Evolutionary conservation across 1,140 invertebrate genomes (phyloP), one percentile per base, ranked within the genome.

Genomic region (Drosophila gunungcola): DNA sequence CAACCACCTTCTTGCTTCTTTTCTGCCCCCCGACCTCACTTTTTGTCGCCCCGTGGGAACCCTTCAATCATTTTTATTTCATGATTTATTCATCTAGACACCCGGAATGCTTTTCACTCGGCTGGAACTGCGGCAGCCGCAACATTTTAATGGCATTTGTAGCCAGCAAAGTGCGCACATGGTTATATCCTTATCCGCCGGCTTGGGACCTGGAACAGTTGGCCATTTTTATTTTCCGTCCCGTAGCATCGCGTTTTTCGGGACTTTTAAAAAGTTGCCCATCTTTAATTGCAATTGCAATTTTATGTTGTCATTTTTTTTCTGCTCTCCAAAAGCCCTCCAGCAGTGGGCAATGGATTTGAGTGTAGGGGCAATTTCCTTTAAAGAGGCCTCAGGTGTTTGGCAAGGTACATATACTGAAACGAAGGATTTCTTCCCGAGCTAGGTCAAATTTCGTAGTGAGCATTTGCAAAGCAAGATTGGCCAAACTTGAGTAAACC

Each of bases 51-150:
- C 13, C 9, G 13, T 55, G 55, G 16, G 55, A 70, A 41, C 36
- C 79, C 79, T 63, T 86, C 83, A 88, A 83, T 86, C 83, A 86
- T 83, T 88, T 88, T 83, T 82, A 77, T 88, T 83, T 69, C 79
- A 86, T 88, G 62, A 88, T 79, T 88, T 86, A 86, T 86, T 88
- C 70, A 88, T 72, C 56, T 57, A 62, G 70, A 77, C 80, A 83
- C 67, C 77, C 65, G 69, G 67, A 86, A 72, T 68, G 65, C 74
- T 88, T 80, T 74, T 52, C 60, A 58, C 70, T 41, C 61, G 53
- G 64, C 64, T 74, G 76, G 76, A 80, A 74, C 64, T 78, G 74
- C 74, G 56, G 74, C 75, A 78, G 65, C 69, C 52, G 75, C 74
- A 79, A 73, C 58, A 78, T 83, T 86, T 86, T 79, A 88, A 89